Evolutionary conservation across 2,888 invertebrate species (phyloP), one percentile per base, ranked within the genome.

Genomic region (Sympetrum striolatum): DNA sequence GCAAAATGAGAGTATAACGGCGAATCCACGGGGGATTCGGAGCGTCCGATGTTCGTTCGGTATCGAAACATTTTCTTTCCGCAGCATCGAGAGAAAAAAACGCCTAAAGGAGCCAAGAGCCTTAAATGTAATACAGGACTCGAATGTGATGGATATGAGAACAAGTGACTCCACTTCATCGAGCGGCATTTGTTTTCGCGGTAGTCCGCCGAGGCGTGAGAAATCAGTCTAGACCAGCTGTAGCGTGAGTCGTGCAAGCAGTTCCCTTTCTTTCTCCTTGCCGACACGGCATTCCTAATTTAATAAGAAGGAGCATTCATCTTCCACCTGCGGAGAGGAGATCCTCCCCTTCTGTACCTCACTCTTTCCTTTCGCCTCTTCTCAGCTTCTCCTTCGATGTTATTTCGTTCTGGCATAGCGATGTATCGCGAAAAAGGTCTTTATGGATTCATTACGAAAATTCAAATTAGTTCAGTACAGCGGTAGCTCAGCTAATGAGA

Each of bases 261-360:
- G 73, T 25, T 73, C 73, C 22, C 73, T 73, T 73, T 73, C 35
- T 37, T 31, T 22, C 86, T 60, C n/a, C 37, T 35, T 6, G 37
- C 60, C 60, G 37, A 86, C 35, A 86, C 86, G 60, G 86, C 86
- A 86, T 86, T 86, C 86, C 86, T 86, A 86, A 86, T 86, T 86
- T 86, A 86, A 86, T 86, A 86, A 86, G 86, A 86, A 86, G 60
- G 60, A 37, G 86, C 86, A 86, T 86, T 64, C 86, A 86, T 86
- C 86, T 86, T 60, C 58, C 58, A 82, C 31, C 82, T 18, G 82
- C 58, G 82, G 86, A 35, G 86, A 53, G 53, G 53, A 15, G 15
- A 53, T 53, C 53, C 53, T 53, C 3, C 2, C 15, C 53, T 18
- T 18, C n/a, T 64, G 64, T 18, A 12, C 60, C 86, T 35, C 86